phyloP scores from a whole-genome alignment of 2,113 vertebrate genomes.

The Cololabis saira region DNA sequence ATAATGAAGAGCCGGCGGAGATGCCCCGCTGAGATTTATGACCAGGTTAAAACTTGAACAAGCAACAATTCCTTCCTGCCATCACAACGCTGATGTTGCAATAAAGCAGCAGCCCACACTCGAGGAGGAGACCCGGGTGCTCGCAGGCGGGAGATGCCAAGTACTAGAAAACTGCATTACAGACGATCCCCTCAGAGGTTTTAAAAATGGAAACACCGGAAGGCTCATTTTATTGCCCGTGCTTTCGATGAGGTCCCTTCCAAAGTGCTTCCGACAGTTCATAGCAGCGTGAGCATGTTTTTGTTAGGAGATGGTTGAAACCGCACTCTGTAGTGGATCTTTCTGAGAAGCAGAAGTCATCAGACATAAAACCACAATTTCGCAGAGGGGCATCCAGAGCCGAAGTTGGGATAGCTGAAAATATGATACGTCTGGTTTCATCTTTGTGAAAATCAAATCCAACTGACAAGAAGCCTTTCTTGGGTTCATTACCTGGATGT shows the following conservation, averaged over 20 bases:
- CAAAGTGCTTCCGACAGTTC: slow-evolving; percentile 52
- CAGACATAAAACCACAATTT: slow-evolving; percentile 52
- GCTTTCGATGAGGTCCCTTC: slow-evolving; percentile 42
- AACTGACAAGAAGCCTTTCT: slow-evolving; percentile 5
- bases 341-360: slow-evolving; percentile 30
- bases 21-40: slow-evolving; percentile 67
- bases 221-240: slow-evolving; percentile 51
- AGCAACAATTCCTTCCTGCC: slow-evolving; percentile 9
- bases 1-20: slow-evolving; percentile 61
- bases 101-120: slow-evolving; percentile 60
- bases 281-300: slow-evolving; percentile 46
- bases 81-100: slow-evolving; percentile 52
- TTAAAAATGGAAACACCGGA: slow-evolving; percentile 72
- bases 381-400: slow-evolving; percentile 22
- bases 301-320: slow-evolving; percentile 38
- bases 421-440: slow-evolving; percentile 37
- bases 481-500: slow-evolving; percentile 11
- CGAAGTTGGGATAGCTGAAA: slow-evolving; percentile 40
- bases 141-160: slow-evolving; percentile 40
- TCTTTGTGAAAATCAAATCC: slow-evolving; percentile 22
- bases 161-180: slow-evolving; percentile 74
- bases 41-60: slow-evolving; percentile 36
- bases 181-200: slow-evolving; percentile 57
- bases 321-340: slow-evolving; percentile 19
- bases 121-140: slow-evolving; percentile 25